A percentile compares a stretch with the other conserved stretches of the same genome.
phyloP scores from a whole-genome alignment of 2,797 vertebrate species.

The Mycteria americana region DNA sequence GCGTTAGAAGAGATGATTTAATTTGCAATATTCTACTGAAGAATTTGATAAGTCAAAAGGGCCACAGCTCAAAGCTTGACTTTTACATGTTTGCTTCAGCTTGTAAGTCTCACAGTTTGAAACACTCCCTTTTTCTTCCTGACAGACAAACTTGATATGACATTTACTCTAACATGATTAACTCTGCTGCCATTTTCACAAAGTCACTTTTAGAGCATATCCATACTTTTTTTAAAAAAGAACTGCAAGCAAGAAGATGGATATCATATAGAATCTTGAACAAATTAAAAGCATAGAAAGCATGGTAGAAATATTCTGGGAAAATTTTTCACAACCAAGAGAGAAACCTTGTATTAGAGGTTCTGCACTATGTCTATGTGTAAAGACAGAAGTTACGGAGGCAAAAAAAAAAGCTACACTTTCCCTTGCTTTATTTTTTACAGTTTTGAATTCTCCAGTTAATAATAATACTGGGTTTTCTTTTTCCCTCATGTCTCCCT shows the following conservation, averaged over 20 bases:
- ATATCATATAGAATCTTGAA: background rate
- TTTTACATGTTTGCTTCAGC: background rate
- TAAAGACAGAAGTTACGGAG: background rate
- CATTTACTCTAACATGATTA: background rate
- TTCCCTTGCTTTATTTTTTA: background rate
- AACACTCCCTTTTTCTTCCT: background rate
- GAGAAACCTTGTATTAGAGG: background rate
- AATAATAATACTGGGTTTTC: constrained; percentile 35
- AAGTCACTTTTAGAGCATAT: background rate
- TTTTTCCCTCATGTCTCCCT: background rate
- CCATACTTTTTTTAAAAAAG: background rate
- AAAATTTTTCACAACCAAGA: background rate
- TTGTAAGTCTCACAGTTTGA: background rate
- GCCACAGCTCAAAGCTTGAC: background rate
- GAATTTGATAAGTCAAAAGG: background rate
- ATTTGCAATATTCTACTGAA: background rate
- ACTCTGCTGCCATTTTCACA: background rate
- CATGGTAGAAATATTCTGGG: background rate
- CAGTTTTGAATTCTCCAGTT: constrained; percentile 22
- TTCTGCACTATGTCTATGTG: background rate
- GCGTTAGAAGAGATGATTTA: background rate
- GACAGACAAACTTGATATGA: background rate
- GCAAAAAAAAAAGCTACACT: background rate
- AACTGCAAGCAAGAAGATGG: background rate
- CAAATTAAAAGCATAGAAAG: background rate